Evolutionary conservation across 2,888 invertebrate species (phyloP).

Genomic region (Stenichneumon culpator): DNA sequence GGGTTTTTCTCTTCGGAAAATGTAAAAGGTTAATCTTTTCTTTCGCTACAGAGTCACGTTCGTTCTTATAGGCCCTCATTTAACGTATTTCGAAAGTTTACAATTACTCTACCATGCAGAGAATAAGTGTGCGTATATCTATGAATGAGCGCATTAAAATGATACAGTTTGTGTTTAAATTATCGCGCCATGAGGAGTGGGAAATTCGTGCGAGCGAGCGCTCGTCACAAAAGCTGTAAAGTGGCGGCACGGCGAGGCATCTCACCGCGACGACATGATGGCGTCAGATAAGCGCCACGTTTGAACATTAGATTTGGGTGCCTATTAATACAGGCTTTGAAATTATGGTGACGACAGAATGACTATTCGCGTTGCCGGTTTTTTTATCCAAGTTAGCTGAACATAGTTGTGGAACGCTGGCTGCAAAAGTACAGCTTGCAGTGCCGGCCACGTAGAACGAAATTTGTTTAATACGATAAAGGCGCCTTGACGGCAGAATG

Average conservation of each 20-base stretch:
- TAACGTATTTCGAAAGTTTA: too few species aligned
- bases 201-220: too few species aligned
- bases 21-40: too few species aligned
- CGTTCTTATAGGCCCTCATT: too few species aligned
- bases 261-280: constrained; percentile 9
- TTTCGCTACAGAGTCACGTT: too few species aligned
- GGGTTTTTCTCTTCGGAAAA: too few species aligned
- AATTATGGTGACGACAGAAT: constrained; percentile 15
- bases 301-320: constrained; percentile 13
- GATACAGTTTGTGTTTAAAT: too few species aligned
- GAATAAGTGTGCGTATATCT: too few species aligned
- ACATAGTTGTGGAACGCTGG: neutral
- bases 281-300: constrained; percentile 17
- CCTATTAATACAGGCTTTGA: neutral
- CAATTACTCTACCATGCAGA: too few species aligned
- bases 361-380: constrained; percentile 18
- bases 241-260: constrained; percentile 21
- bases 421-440: neutral
- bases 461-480: neutral
- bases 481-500: constrained; percentile 6
- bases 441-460: neutral
- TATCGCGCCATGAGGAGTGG: too few species aligned
- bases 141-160: too few species aligned
- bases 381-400: neutral
- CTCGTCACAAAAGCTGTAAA: constrained; percentile 9